Percentiles rank a stretch among this genome's conserved stretches.
Conservation (phyloP, 2,888 invertebrate genomes). For the Agonopterix alstromeriana region DNA sequence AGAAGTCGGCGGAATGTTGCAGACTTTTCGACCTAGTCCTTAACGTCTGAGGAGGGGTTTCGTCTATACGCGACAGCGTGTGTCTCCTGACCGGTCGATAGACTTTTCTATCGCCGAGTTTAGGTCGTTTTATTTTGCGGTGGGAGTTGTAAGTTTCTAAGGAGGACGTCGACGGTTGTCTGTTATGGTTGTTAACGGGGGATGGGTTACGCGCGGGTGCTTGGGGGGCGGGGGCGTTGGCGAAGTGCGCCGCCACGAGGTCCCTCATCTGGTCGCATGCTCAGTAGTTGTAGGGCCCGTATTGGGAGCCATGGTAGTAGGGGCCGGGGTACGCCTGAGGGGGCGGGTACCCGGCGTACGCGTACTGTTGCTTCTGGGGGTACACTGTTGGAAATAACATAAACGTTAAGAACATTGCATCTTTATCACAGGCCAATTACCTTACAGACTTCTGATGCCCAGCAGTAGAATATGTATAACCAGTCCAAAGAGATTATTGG, state of each 20-base stretch:
- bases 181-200: constrained; percentile 22
- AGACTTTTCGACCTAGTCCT: constrained; percentile 47
- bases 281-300: constrained; percentile 95
- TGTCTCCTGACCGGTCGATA: constrained; percentile 53
- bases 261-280: constrained; percentile 74
- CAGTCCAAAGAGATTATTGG: too few relatives aligned
- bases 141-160: constrained; percentile 66
- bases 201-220: constrained; percentile 62
- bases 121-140: constrained; percentile 43
- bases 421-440: too few relatives aligned
- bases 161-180: constrained; percentile 29
- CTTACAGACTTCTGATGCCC: too few relatives aligned
- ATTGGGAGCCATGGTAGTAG: constrained; percentile 94
- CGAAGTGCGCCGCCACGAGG: constrained; percentile 61
- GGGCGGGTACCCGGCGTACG: constrained; percentile 92
- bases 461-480: too few relatives aligned
- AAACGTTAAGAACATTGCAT: background rate
- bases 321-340: constrained; percentile 90
- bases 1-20: constrained; percentile 53
- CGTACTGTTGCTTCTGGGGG: constrained; percentile 95
- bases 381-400: constrained; percentile 80
- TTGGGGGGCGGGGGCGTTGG: constrained; percentile 65
- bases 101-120: constrained; percentile 50
- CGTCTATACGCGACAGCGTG: constrained; percentile 66
- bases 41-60: constrained; percentile 35